phyloP scores from a whole-genome alignment of 2,113 vertebrate genomes.

The Abramis brama region DNA sequence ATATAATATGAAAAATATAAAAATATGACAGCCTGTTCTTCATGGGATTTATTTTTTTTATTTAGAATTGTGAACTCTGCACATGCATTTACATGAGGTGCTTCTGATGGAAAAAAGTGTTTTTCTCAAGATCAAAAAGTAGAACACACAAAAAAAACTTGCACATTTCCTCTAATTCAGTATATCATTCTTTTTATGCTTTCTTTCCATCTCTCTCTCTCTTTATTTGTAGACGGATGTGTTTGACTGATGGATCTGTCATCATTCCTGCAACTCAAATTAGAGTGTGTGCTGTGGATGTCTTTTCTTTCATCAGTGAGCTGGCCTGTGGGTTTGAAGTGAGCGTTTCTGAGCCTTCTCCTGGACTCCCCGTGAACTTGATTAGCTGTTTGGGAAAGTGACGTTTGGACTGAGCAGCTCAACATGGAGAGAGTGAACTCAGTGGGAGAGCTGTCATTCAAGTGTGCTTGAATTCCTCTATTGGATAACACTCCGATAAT shows the following conservation, averaged over 20 bases:
- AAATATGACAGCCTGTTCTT: too few relatives aligned
- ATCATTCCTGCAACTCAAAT: slow-evolving; percentile 63
- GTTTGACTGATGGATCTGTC: slow-evolving; percentile 67
- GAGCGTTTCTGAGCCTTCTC: slow-evolving; percentile 41
- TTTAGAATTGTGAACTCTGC: too few relatives aligned
- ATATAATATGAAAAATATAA: too few relatives aligned
- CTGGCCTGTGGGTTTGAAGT: slow-evolving; percentile 54
- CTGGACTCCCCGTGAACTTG: slow-evolving; percentile 57
- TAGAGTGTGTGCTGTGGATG: slow-evolving; percentile 57
- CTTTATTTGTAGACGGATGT: slow-evolving; percentile 53
- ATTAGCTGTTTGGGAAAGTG: slow-evolving; percentile 65
- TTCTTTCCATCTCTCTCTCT: slow-evolving; percentile 48
- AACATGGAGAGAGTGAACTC: slow-evolving; percentile 49
- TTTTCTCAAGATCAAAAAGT: background rate
- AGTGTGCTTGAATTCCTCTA: slow-evolving; percentile 32
- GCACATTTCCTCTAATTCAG: background rate
- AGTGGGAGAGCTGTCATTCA: slow-evolving; percentile 48
- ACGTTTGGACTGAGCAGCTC: slow-evolving; percentile 57
- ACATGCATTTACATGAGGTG: background rate
- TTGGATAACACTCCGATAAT: slow-evolving; percentile 35
- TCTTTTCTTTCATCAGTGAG: slow-evolving; percentile 63
- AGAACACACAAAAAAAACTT: background rate
- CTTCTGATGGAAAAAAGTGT: background rate
- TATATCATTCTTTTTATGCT: slow-evolving; percentile 20
- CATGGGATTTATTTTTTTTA: too few relatives aligned